Percentiles rank a stretch among this genome's conserved stretches.
Evolutionary conservation across 1,140 invertebrate genomes (phyloP).

Genomic region (Ephestia elutella): DNA sequence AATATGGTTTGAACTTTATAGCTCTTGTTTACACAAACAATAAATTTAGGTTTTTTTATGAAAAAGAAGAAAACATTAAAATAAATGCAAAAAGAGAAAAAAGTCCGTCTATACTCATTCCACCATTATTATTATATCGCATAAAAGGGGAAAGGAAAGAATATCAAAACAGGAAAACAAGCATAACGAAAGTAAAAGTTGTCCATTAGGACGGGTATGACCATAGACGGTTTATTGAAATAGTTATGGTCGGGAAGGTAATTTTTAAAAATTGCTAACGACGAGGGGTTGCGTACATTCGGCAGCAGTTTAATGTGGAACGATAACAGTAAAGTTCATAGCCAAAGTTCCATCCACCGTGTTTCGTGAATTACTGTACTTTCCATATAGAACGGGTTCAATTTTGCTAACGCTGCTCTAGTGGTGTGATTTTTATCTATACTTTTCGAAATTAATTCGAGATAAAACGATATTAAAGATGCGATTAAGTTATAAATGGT

Average conservation of each 20-base stretch:
- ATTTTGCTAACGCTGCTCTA: slow-evolving; percentile 43
- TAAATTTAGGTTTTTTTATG: neutral
- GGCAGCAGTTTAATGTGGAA: slow-evolving; percentile 56
- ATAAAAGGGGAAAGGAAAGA: slow-evolving; percentile 26
- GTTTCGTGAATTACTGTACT: slow-evolving; percentile 56
- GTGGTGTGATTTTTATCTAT: slow-evolving; percentile 49
- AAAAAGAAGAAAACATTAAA: neutral
- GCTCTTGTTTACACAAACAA: no score
- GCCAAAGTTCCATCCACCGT: slow-evolving; percentile 49
- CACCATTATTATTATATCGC: slow-evolving; percentile 30
- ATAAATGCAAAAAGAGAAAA: neutral
- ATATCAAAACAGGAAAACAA: slow-evolving; percentile 38
- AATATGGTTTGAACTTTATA: no score
- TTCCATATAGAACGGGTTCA: slow-evolving; percentile 47
- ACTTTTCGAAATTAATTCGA: neutral
- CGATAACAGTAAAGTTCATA: slow-evolving; percentile 71
- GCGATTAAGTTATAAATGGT: no score
- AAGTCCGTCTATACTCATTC: slow-evolving; percentile 16
- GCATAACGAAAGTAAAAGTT: slow-evolving; percentile 57
- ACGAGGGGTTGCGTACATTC: slow-evolving; percentile 45
- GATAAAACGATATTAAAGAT: no score
- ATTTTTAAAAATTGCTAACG: slow-evolving; percentile 66
- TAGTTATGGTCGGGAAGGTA: slow-evolving; percentile 57
- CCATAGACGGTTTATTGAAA: slow-evolving; percentile 66
- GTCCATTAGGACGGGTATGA: slow-evolving; percentile 49